phyloP scores from a whole-genome alignment of 2,113 vertebrate genomes.

The Scophthalmus maximus region DNA sequence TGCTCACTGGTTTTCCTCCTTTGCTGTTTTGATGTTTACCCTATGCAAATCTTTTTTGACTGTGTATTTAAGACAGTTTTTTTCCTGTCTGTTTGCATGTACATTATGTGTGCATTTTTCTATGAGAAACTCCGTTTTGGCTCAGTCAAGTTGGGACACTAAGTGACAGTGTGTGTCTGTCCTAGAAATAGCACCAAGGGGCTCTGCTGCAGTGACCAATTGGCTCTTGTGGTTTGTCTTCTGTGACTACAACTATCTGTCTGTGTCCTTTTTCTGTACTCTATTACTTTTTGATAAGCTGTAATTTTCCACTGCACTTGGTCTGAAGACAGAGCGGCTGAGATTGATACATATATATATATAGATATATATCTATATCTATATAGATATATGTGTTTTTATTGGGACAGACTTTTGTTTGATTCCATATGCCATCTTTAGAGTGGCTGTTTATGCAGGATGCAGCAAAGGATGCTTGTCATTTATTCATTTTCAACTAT shows the following conservation, averaged over 20 bases:
- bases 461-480: too few species aligned
- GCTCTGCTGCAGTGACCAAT: conserved; percentile 15
- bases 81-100: neutral
- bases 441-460: too few species aligned
- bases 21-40: neutral
- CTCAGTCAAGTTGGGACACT: conserved; percentile 15
- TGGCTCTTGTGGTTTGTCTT: conserved; percentile 10
- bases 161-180: conserved; percentile 28
- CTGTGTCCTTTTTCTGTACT: conserved; percentile 23
- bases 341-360: neutral
- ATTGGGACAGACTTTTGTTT: too few species aligned
- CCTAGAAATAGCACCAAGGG: conserved; percentile 60
- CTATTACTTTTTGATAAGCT: conserved; percentile 8
- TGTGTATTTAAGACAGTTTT: neutral
- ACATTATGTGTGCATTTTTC: neutral
- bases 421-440: too few species aligned
- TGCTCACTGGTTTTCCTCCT: neutral
- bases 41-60: too few species aligned
- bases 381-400: too few species aligned
- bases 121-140: neutral
- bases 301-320: conserved; percentile 13
- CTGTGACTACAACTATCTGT: conserved; percentile 15
- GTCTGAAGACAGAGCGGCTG: neutral
- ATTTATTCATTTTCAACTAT: too few species aligned
- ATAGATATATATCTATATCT: too few species aligned